Percentiles rank a stretch among this genome's conserved stretches.
These are phyloP conservation scores for Cyprinodon diabolis DNA, from an alignment of 2,797 vertebrate genomes.

Conservation along the genomic window DNA sequence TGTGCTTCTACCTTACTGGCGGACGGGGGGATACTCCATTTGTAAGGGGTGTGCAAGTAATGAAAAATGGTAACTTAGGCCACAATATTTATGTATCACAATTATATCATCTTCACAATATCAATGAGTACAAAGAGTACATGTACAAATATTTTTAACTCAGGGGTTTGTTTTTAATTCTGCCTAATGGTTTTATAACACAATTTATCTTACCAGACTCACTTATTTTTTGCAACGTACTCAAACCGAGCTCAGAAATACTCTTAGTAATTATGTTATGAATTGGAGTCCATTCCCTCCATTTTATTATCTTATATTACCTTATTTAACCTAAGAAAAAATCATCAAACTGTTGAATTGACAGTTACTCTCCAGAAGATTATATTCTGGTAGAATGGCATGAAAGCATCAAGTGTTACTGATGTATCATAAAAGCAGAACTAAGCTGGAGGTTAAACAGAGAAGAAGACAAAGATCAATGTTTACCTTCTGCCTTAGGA, in stretches of 20 bases:
- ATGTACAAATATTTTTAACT: no score
- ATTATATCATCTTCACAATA: not conserved
- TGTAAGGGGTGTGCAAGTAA: no score
- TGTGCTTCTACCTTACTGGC: no score
- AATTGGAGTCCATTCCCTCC: no score
- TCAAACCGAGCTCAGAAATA: no score
- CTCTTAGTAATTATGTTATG: no score
- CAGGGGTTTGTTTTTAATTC: no score
- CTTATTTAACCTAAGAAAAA: not conserved
- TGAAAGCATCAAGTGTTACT: conserved; percentile 1
- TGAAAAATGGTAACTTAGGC: no score
- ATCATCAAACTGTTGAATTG: not conserved
- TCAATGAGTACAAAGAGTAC: not conserved
- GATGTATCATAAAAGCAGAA: conserved; percentile 4
- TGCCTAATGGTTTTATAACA: no score
- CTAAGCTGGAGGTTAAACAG: conserved; percentile 25
- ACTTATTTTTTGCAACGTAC: no score
- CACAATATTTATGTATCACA: not conserved
- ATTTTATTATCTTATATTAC: not conserved
- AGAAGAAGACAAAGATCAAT: conserved; percentile 31
- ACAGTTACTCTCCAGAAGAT: not conserved
- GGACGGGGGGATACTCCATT: no score
- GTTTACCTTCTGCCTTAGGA: conserved; percentile 20
- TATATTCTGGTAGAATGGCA: not conserved
- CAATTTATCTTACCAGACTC: no score